Conservation (phyloP, 2,888 invertebrate genomes). For the Thyatira batis region DNA sequence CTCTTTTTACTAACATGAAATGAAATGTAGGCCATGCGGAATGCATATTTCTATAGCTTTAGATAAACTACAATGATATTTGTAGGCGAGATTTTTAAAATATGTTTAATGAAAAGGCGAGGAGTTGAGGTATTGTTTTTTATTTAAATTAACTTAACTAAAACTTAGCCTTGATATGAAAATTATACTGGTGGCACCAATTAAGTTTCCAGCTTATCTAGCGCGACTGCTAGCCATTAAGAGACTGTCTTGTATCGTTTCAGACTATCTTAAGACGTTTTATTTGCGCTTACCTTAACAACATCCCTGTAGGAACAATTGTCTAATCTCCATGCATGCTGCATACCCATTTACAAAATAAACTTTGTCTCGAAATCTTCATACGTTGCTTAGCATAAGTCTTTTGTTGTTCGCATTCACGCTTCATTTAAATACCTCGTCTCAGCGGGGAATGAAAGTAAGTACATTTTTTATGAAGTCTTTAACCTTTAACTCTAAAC, state of each 20-base stretch:
- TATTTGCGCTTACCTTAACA: neutral
- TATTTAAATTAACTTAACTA: no score
- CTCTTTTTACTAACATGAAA: constrained; percentile 42
- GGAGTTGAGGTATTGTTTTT: no score
- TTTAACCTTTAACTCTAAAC: constrained; percentile 73
- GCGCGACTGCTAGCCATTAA: neutral
- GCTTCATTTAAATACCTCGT: constrained; percentile 60
- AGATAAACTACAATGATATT: neutral
- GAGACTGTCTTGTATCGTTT: neutral
- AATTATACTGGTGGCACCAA: neutral
- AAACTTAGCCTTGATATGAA: no score
- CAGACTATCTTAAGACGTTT: neutral
- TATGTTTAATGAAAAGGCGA: no score
- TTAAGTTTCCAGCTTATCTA: neutral
- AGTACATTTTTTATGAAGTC: constrained; percentile 68
- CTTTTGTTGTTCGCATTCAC: constrained; percentile 51
- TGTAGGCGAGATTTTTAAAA: neutral
- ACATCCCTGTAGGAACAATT: neutral
- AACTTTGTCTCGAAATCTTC: constrained; percentile 35
- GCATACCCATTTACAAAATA: constrained; percentile 21
- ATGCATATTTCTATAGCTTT: neutral
- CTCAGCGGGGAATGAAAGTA: constrained; percentile 64
- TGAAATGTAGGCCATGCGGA: constrained; percentile 40
- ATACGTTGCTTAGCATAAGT: constrained; percentile 41
- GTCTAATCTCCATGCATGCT: neutral